Evolutionary conservation across 2,797 vertebrate genomes (phyloP), one percentile per base, ranked within the genome.

Genomic region (Arnoldichthys spilopterus): DNA sequence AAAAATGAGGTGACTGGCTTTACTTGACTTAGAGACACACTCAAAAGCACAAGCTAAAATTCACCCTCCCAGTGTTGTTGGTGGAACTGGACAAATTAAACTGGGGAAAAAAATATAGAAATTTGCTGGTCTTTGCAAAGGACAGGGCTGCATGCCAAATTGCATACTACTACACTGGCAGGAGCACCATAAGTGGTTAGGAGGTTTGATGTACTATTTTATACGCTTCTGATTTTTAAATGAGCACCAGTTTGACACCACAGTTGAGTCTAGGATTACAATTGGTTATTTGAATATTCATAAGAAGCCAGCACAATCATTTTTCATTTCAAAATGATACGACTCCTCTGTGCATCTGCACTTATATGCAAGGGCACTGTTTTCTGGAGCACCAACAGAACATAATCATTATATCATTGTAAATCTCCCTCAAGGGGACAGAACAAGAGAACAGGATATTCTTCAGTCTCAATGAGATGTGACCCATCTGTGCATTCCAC

Each of bases 401-500:
- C 40, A 45, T 67, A 43, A 67, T 47, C 64, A 67, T 67, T 67
- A 66, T 20, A 67, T 26, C 64, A 45, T 12, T 16, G 22, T 47
- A 67, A 67, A 32, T 37, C 40, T 26, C 64, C 64, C 40, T 47
- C 18, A 40, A 67, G 64, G 64, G 67, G 51, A 49, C 2, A 51
- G 24, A 51, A 8, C 67, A 51, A 69, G 24, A 12, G 45, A 69
- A 69, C 24, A 16, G 45, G 26, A 69, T 69, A 9, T 51, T 51
- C 67, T 69, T 69, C 24, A 18, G 16, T 51, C 26, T 49, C 16
- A 32, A 69, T 69, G 13, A 49, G 45, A 49, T 51, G 47, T 13
- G 8, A 26, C 63, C 67, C 45, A 81, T 72, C 67, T 76, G 79
- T 69, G 32, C 53, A 47, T 66, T 76, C 54, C 18, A 64, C 56